phyloP scores from a whole-genome alignment of 2,113 vertebrate species.

The Bos javanicus region DNA sequence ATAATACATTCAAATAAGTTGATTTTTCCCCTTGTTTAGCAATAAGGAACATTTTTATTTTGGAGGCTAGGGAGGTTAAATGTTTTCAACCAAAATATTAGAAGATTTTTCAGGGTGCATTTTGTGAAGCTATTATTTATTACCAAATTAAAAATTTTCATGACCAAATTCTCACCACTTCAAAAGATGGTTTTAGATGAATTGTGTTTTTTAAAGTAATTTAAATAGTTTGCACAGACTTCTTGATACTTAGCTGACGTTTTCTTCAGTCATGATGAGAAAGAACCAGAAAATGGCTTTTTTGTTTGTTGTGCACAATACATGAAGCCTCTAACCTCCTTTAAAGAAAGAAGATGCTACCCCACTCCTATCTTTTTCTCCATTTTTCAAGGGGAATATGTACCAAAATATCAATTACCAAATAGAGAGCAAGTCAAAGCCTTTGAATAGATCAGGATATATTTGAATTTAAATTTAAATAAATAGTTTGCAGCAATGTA shows the following conservation, averaged over 20 bases:
- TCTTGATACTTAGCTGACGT: not conserved
- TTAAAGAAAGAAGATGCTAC: not conserved
- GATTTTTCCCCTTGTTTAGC: not conserved
- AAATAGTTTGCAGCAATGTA: not conserved
- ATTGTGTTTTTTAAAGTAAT: not conserved
- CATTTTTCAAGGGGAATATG: not conserved
- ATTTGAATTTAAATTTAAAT: constrained; percentile 4
- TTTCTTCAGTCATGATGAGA: not conserved
- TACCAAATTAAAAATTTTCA: not conserved
- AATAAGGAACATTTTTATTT: constrained; percentile 7
- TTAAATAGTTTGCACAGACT: not conserved
- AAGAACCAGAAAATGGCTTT: not conserved
- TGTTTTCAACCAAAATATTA: not conserved
- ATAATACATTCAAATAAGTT: not conserved
- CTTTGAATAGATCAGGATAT: not conserved
- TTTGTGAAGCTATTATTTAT: not conserved
- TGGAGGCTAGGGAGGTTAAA: not conserved
- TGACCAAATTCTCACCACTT: not conserved
- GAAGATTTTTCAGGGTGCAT: not conserved
- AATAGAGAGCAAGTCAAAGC: not conserved
- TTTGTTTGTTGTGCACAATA: not conserved
- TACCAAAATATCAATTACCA: not conserved
- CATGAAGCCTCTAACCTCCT: not conserved
- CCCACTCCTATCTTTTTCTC: not conserved
- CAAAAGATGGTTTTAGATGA: not conserved